Evolutionary conservation across 1,140 invertebrate genomes (phyloP).

Genomic region (Zaprionus taronus): DNA sequence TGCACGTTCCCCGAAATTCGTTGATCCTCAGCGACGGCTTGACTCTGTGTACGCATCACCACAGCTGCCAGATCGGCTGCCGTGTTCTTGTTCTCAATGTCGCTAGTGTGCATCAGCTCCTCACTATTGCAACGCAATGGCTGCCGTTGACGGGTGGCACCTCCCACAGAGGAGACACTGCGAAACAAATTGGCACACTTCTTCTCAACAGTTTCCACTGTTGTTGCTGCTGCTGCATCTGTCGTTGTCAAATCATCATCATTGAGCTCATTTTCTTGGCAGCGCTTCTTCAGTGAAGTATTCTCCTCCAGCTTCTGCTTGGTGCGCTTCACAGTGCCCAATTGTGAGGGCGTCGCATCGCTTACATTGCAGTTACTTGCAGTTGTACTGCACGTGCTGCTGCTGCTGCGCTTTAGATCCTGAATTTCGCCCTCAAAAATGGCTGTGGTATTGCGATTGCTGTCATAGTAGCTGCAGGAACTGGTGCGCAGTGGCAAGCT

Average conservation of each 20-base stretch:
- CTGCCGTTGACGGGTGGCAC: conserved; percentile 51
- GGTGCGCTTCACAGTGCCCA: conserved; percentile 89
- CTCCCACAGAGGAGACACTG: conserved; percentile 69
- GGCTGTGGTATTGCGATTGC: conserved; percentile 83
- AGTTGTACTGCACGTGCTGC: conserved; percentile 51
- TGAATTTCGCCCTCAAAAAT: conserved; percentile 83
- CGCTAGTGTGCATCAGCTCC: conserved; percentile 81
- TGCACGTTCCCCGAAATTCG: conserved; percentile 89
- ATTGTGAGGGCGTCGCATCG: conserved; percentile 86
- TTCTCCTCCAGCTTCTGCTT: conserved; percentile 90
- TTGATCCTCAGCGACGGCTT: conserved; percentile 63
- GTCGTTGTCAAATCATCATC: conserved; percentile 43
- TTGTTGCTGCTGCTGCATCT: not conserved
- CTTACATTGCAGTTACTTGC: conserved; percentile 59
- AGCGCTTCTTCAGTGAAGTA: conserved; percentile 85
- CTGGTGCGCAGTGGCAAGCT: conserved; percentile 89
- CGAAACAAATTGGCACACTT: conserved; percentile 66
- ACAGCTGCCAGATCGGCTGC: conserved; percentile 52
- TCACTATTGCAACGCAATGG: conserved; percentile 81
- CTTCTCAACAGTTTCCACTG: conserved; percentile 38
- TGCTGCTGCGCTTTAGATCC: conserved; percentile 68
- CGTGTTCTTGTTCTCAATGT: conserved; percentile 81
- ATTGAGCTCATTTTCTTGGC: conserved; percentile 78
- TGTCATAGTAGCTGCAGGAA: conserved; percentile 91
- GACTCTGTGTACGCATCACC: conserved; percentile 50